Evolutionary conservation across 2,113 vertebrate genomes (phyloP), one percentile per base, ranked within the genome.

Genomic region (Abramis brama): DNA sequence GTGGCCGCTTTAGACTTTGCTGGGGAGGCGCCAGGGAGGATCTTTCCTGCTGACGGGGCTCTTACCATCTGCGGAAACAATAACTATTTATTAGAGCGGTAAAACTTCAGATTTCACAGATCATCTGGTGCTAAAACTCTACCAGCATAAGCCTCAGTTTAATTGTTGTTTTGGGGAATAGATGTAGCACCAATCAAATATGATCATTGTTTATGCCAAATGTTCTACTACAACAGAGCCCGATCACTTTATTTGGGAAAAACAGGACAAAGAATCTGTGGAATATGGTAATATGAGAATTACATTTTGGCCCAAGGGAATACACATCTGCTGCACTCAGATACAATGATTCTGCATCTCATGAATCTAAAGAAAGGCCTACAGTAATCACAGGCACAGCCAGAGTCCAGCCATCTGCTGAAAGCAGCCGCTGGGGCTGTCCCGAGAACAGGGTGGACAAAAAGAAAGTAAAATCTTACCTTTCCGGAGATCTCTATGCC

Each of bases 401-500:
- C 68, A 86, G 79, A 77, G 64, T 83, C 70, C 50, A 82, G 25
- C 52, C 85, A 86, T 86, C 80, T 88, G 87, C 43, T 60, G 11
- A 33, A 66, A 83, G 19, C 47, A 50, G 15, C 27, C 11, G 27
- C 27, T 23, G 30, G 83, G 43, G 55, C 47, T 55, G 11, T 71
- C 47, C 19, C 39, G 13, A 70, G 1, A 70, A 17, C 30, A 11
- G 6, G 2, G 5, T 8, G 43, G 5, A 75, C 7, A 25, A n/a
- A 82, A 15, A 77, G 47, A 12, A 77, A 30, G 36, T 45, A 5
- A 17, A 52, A 0, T 87, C 86, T 82, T 66, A 99, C 98, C 96
- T 99, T 99, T 93, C 96, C 97, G 87, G 97, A 96, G 89, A 99
- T 98, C 94, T 99, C 98, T 83, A 99, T 99, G 91, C 98, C 97